Percentiles rank a stretch among this genome's conserved stretches.
phyloP scores from a whole-genome alignment of 1,140 invertebrate species.

The Lanistes nyassanus region DNA sequence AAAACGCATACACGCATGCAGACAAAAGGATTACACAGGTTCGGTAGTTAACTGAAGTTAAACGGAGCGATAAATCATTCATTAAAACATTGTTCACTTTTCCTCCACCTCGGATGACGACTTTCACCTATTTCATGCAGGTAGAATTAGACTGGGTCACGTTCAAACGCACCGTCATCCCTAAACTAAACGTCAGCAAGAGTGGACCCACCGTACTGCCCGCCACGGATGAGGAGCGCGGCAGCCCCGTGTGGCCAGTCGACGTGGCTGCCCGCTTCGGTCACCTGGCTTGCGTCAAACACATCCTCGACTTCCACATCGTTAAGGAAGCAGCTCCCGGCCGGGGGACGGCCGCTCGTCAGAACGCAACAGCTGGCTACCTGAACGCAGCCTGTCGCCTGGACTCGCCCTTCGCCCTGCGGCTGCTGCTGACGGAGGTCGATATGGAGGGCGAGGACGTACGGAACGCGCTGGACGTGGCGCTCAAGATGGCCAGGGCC shows the following conservation, averaged over 20 bases:
- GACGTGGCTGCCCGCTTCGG: conserved; percentile 51
- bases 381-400: conserved; percentile 45
- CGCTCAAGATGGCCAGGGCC: conserved; percentile 42
- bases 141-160: conserved; percentile 24
- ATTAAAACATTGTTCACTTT: too few relatives aligned
- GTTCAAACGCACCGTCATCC: conserved; percentile 13
- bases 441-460: conserved; percentile 35
- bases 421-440: conserved; percentile 44
- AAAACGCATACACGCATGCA: too few relatives aligned
- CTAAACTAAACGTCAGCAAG: conserved; percentile 23
- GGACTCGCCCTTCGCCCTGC: conserved; percentile 49
- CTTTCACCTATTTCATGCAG: conserved; percentile 8
- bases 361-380: conserved; percentile 20
- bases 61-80: too few relatives aligned
- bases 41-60: too few relatives aligned
- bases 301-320: conserved; percentile 48
- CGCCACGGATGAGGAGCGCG: conserved; percentile 7
- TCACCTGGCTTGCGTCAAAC: conserved; percentile 46
- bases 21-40: too few relatives aligned
- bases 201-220: not conserved
- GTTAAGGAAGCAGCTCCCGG: not conserved
- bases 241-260: conserved; percentile 35
- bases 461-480: conserved; percentile 44
- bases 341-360: conserved; percentile 11
- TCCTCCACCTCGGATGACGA: conserved; percentile 8